Conservation (phyloP, 2,888 invertebrate genomes). For the Aporophyla lueneburgensis region DNA sequence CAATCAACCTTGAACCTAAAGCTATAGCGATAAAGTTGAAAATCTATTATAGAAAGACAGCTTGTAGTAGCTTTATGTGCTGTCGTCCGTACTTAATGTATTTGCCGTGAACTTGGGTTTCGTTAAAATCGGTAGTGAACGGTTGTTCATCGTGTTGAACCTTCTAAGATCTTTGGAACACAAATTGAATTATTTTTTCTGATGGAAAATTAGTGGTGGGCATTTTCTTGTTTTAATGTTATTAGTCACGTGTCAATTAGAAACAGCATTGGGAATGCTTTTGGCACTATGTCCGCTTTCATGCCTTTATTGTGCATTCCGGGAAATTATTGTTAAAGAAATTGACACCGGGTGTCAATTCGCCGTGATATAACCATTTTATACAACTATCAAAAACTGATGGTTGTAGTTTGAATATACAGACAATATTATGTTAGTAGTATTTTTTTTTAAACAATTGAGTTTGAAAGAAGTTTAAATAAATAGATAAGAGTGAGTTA, state of each 20-base stretch:
- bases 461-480: neutral
- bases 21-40: too few relatives aligned
- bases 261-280: neutral
- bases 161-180: neutral
- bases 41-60: too few relatives aligned
- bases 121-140: slow-evolving; percentile 10
- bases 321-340: neutral
- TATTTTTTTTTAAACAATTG: neutral
- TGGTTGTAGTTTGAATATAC: neutral
- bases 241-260: neutral
- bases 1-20: too few relatives aligned
- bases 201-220: neutral
- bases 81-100: slow-evolving; percentile 25
- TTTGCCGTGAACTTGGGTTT: slow-evolving; percentile 6
- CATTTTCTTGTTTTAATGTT: too few relatives aligned
- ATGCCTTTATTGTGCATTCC: neutral
- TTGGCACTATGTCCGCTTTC: neutral
- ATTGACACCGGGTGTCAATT: neutral
- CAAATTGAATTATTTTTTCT: neutral
- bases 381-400: neutral
- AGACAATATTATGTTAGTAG: neutral
- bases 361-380: neutral
- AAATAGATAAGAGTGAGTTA: neutral
- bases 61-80: too few relatives aligned
- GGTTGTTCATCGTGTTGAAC: neutral